Evolutionary conservation across 2,888 invertebrate genomes (phyloP), one percentile per base, ranked within the genome.

Genomic region (Yponomeuta sedellus): DNA sequence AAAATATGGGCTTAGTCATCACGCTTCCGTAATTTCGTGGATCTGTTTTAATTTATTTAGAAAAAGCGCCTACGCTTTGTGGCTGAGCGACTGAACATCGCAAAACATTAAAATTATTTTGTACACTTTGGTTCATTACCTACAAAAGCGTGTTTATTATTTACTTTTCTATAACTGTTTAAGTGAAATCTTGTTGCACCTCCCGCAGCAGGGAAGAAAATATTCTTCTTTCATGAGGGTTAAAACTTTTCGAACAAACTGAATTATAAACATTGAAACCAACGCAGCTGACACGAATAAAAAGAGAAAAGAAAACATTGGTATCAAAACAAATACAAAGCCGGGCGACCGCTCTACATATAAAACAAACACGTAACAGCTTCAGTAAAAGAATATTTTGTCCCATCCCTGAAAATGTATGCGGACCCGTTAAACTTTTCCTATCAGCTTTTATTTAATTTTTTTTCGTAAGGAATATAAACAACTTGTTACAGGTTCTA

Each of bases 351-450:
- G 44, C 44, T 52, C 16, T 52, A 52, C 44, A 12, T 16, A 16
- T 16, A 16, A 52, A 12, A 44, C 44, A 44, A 52, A 52, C 44
- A 52, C 16, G 16, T 52, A 52, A 52, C 16, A 52, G 44, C 3
- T 52, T 16, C 44, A 16, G 44, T 52, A 2, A 52, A 58, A 19
- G 58, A 20, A 58, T 20, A 20, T 22, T 58, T 58, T 19, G 20
- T 58, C 10, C 58, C 20, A 11, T 39, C 40, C 63, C 61, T 65
- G 34, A 64, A 58, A 71, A 71, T 70, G 68, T 70, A 67, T 67
- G 67, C 65, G 68, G 68, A 67, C 67, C 67, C 69, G 72, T 76
- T 75, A 70, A 75, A 74, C 74, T 76, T 76, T 76, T 71, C 68
- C 72, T 72, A 73, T 75, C 71, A 73, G 66, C 70, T 72, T 73